Evolutionary conservation across 1,140 invertebrate species (phyloP), one percentile per base, ranked within the genome.

Genomic region (Ptiloglossa arizonensis): DNA sequence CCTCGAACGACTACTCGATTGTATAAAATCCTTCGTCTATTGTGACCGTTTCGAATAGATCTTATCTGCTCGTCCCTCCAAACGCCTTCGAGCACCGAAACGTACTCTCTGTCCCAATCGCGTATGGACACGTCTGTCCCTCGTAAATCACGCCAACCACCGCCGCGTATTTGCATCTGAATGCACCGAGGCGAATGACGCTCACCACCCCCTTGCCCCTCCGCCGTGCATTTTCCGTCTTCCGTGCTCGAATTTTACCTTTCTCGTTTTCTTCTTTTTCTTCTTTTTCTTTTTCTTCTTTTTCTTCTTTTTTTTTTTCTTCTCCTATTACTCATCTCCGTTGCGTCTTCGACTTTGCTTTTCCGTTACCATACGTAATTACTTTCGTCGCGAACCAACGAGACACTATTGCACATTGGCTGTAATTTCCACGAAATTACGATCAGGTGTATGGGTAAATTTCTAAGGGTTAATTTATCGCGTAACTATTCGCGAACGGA

Each of bases 111-210:
- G 80, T 75, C 63, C 44, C 50, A n/a, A 38, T 75, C 41, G 72
- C 60, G 59, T 62, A 69, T 68, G 64, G 79, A 79, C 76, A 77
- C 77, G 81, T 80, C 67, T 68, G 78, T 46, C 73, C 50, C 77
- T 87, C 85, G 80, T 87, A 87, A 87, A 87, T 87, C 85, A 87
- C 80, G 54, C 59, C 60, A 57, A 77, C 67, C 46, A 66, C 46
- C 54, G 69, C 46, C 17, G 67, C 62, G 72, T 79, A 87, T 87
- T 87, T 87, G 76, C 86, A 87, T 87, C 71, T 84, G 72, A 86
- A 87, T 87, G 80, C 69, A 59, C 56, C 57, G 32, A 27, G 77
- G 19, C 70, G 67, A 76, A 79, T 52, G 50, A 83, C 50, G 76
- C 60, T 24, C 64, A n/a, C 48, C 56, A 15, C n/a, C 44, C n/a